phyloP scores from a whole-genome alignment of 2,797 vertebrate genomes.

The Choloepus didactylus region DNA sequence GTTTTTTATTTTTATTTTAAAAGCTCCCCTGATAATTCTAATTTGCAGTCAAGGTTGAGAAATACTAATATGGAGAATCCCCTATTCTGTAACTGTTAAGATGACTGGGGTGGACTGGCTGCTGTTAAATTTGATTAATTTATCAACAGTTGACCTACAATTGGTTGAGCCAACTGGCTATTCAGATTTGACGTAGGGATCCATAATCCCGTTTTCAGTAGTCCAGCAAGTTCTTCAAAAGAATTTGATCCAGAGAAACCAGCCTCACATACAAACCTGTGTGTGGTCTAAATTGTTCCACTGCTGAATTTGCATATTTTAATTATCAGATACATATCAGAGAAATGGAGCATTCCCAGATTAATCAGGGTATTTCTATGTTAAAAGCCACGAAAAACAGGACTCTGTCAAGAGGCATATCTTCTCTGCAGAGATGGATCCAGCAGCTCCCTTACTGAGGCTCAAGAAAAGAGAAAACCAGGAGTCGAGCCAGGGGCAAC shows the following conservation, averaged over 20 bases:
- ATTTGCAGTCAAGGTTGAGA: neutral
- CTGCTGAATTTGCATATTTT: slow-evolving; percentile 72
- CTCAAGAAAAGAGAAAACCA: slow-evolving; percentile 41
- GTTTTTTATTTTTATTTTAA: neutral
- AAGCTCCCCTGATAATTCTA: neutral
- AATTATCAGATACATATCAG: slow-evolving; percentile 74
- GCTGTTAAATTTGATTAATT: neutral
- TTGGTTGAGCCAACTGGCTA: neutral
- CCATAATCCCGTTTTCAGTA: neutral
- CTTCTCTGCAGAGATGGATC: neutral
- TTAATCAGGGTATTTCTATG: slow-evolving; percentile 70
- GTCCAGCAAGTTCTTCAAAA: slow-evolving; percentile 71
- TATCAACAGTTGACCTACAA: neutral
- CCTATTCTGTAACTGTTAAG: neutral
- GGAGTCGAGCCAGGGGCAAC: slow-evolving; percentile 15
- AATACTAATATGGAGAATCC: neutral
- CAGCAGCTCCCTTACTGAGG: neutral
- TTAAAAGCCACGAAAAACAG: slow-evolving; percentile 47
- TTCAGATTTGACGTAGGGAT: neutral
- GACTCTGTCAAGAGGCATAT: neutral
- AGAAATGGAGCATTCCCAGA: slow-evolving; percentile 67
- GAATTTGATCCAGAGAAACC: slow-evolving; percentile 72
- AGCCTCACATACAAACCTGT: slow-evolving; percentile 69
- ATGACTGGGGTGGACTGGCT: neutral
- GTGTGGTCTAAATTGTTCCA: slow-evolving; percentile 69